These are phyloP conservation scores for Nemurella pictetii DNA, from an alignment of 2,888 invertebrate genomes.

Conservation along the genomic window DNA sequence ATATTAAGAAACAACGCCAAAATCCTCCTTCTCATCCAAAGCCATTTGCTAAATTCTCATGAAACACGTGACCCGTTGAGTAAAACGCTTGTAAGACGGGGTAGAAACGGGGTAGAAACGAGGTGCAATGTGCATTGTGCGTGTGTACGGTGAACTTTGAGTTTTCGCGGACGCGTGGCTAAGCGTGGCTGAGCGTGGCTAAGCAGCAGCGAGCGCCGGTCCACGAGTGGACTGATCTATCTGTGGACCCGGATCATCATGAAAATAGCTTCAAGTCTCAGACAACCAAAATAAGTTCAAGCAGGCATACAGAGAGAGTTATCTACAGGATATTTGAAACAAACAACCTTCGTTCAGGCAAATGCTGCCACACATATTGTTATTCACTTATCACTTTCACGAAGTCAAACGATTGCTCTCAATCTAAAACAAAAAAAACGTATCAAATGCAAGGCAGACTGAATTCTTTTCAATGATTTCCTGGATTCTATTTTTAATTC, in stretches of 20 bases:
- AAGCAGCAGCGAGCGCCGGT: neutral
- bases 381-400: neutral
- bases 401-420: neutral
- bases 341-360: neutral
- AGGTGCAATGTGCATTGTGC: too few relatives aligned
- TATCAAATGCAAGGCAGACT: neutral
- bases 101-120: too few relatives aligned
- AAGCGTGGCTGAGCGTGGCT: too few relatives aligned
- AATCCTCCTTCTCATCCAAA: too few relatives aligned
- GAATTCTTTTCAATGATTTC: neutral
- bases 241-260: neutral
- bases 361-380: neutral
- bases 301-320: neutral
- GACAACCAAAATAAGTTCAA: conserved; percentile 33
- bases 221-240: neutral
- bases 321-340: neutral
- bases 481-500: neutral
- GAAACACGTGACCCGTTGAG: too few relatives aligned
- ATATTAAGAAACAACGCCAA: too few relatives aligned
- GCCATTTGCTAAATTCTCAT: too few relatives aligned
- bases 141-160: too few relatives aligned
- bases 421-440: neutral
- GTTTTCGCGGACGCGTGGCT: too few relatives aligned
- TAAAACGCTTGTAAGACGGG: too few relatives aligned
- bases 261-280: conserved; percentile 20